Conservation (phyloP, 2,888 invertebrate species). For the Xanthia togata region DNA sequence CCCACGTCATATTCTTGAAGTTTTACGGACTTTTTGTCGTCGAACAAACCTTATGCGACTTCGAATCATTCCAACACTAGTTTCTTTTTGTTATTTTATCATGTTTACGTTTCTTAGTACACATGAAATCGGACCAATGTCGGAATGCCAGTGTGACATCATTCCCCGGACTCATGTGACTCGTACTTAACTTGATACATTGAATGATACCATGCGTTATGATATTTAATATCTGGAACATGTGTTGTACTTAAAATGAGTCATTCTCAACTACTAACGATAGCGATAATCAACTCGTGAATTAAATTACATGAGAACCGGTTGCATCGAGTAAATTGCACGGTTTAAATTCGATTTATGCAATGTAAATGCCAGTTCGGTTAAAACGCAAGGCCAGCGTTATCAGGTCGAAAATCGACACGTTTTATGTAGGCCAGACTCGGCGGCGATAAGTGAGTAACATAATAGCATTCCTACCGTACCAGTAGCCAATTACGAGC, state of each 20-base stretch:
- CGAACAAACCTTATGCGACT: conserved; percentile 30
- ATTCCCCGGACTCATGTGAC: conserved; percentile 60
- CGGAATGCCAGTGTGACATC: conserved; percentile 70
- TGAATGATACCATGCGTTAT: conserved; percentile 61
- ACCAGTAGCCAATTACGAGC: conserved; percentile 85
- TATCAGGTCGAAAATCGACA: conserved; percentile 87
- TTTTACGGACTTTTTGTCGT: conserved; percentile 46
- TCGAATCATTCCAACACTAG: conserved; percentile 20
- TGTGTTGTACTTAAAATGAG: conserved; percentile 74
- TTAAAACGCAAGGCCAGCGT: conserved; percentile 85
- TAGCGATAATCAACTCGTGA: conserved; percentile 75
- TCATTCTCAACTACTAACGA: conserved; percentile 77
- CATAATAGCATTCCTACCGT: conserved; percentile 83
- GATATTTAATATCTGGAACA: conserved; percentile 75
- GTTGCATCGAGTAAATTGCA: conserved; percentile 83
- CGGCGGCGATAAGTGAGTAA: conserved; percentile 79
- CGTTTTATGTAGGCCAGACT: conserved; percentile 86
- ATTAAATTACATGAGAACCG: conserved; percentile 83
- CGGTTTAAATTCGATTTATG: conserved; percentile 81
- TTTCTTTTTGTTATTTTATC: conserved; percentile 42
- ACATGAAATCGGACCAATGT: conserved; percentile 60
- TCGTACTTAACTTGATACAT: conserved; percentile 67
- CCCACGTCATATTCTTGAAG: conserved; percentile 64
- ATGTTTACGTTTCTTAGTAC: conserved; percentile 53
- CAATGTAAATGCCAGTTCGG: conserved; percentile 85